Conservation (phyloP, 2,797 vertebrate species). For the Australoheros facetus region DNA sequence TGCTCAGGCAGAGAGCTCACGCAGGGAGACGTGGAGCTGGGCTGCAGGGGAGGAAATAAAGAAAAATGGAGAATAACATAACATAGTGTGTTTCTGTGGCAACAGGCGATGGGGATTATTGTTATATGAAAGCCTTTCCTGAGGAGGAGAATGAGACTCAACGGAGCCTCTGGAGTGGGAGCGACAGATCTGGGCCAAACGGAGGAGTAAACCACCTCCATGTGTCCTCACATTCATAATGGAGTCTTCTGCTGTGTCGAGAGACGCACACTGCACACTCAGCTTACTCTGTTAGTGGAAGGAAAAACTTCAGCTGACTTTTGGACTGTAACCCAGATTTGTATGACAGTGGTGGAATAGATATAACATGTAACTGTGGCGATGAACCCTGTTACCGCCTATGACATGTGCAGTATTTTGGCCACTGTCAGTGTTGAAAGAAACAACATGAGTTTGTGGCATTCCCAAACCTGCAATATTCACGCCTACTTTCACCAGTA, state of each 20-base stretch:
- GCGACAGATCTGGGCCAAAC: slow-evolving; percentile 73
- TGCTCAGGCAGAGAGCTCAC: slow-evolving; percentile 26
- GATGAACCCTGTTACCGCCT: neutral
- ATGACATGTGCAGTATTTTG: neutral
- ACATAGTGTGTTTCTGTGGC: slow-evolving; percentile 57
- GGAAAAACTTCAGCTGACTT: slow-evolving; percentile 8
- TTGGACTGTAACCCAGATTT: neutral
- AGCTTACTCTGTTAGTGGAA: slow-evolving; percentile 12
- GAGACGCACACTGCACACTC: slow-evolving; percentile 30
- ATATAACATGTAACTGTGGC: neutral
- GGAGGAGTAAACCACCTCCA: slow-evolving; percentile 63
- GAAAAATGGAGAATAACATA: slow-evolving; percentile 53
- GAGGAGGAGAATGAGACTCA: slow-evolving; percentile 57
- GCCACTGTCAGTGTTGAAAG: neutral
- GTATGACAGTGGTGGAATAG: neutral
- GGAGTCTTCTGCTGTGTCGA: slow-evolving; percentile 32
- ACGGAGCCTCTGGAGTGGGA: slow-evolving; percentile 60
- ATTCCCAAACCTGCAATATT: neutral
- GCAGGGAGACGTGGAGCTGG: slow-evolving; percentile 15
- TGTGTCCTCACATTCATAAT: slow-evolving; percentile 51
- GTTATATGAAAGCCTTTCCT: slow-evolving; percentile 65
- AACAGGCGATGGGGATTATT: slow-evolving; percentile 57
- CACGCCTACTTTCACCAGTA: neutral
- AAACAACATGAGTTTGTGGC: neutral
- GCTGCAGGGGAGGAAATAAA: slow-evolving; percentile 29